These are phyloP conservation scores for Ibycter americanus DNA, from an alignment of 2,797 vertebrate species.

Conservation along the genomic window DNA sequence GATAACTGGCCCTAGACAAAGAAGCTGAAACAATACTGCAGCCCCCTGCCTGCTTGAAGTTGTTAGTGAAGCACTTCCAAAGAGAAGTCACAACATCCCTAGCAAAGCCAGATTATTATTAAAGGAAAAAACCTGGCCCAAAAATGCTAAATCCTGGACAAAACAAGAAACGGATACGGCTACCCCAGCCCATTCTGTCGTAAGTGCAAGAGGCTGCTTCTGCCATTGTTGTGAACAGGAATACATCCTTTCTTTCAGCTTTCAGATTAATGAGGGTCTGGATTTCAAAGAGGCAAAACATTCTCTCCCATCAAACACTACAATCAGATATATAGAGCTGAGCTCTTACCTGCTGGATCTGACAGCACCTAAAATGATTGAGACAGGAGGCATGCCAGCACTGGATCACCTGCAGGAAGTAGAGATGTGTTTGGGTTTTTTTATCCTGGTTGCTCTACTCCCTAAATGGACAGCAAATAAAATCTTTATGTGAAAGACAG, in stretches of 20 bases:
- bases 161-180: background rate
- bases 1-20: background rate
- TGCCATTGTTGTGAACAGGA: background rate
- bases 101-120: background rate
- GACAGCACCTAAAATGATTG: background rate
- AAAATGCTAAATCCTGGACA: background rate
- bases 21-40: background rate
- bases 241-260: background rate
- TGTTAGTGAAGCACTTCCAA: background rate
- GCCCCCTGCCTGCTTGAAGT: background rate
- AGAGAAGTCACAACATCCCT: background rate
- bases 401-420: background rate
- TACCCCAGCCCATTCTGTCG: background rate
- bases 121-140: background rate
- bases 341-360: background rate
- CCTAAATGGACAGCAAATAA: background rate
- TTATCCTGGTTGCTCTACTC: background rate
- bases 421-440: no score
- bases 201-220: background rate
- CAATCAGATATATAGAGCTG: background rate
- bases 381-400: background rate
- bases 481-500: background rate
- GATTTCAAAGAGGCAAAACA: background rate
- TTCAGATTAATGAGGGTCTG: background rate
- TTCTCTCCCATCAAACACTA: background rate